Base-by-base conservation (phyloP, 2,113 vertebrate species). In the Pogonocichla stellata region DNA sequence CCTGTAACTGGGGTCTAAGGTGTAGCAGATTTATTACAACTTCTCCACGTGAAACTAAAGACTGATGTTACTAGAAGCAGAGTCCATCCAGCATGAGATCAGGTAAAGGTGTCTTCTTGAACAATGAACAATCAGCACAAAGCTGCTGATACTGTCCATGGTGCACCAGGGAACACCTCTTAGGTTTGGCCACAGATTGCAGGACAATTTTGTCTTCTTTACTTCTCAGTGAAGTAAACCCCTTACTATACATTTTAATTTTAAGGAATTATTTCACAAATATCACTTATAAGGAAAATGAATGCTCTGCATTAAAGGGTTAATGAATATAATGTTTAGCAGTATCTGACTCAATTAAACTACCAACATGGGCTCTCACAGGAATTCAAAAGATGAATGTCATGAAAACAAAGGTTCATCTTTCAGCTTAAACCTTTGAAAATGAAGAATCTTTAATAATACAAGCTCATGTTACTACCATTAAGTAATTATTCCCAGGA, bases 1-100 rank as follows among this genome's bases (percentile, higher is more conserved):
- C 83, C 83, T 95, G 88, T 97, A 98, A 97, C 89, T 97, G 95
- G 86, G 91, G 98, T 96, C 96, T 96, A 91, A 98, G 91, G 93
- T 97, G 62, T 71, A 96, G 95, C 54, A 91, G 96, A 95, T 97
- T 96, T 96, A 94, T 97, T 96, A 80, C 93, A 91, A 85, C 77
- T 88, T 95, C 92, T 90, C 62, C 72, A 95, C 6, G 1, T 84
- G 82, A 95, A 95, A 91, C 42, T 80, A 48, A 77, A 93, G 86
- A 89, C 62, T 64, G 86, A 60, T 87, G 51, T 64, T 82, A 25
- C 80, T 34, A 33, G 86, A 47, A 79, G 22, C 8, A 70, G 61
- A 66, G 78, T 28, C 85, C 14, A 83, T 58, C 34, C 42, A 80
- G 9, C 4, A 40, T 40, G 56, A 19, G 36, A 53, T 42, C 84